Evolutionary conservation across 2,888 invertebrate genomes (phyloP).

Genomic region (Plagiodera versicolora): DNA sequence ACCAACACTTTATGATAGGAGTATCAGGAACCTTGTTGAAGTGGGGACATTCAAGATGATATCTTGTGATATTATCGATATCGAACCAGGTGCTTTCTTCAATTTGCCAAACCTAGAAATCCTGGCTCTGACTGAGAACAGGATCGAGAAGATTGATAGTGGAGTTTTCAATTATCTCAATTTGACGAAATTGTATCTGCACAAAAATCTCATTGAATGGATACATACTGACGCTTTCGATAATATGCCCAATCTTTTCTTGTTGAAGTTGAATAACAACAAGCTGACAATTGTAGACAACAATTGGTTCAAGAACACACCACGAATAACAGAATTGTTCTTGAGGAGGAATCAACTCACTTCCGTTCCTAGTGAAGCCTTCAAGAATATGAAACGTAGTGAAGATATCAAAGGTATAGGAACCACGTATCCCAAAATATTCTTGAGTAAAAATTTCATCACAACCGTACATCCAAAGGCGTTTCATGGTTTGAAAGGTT

Average conservation of each 20-base stretch:
- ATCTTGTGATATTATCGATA: slow-evolving; percentile 26
- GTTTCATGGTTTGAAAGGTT: slow-evolving; percentile 31
- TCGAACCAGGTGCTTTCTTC: slow-evolving; percentile 32
- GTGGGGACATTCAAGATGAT: slow-evolving; percentile 33
- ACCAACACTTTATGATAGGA: slow-evolving; percentile 22
- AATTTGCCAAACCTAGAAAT: slow-evolving; percentile 31
- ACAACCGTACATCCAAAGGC: slow-evolving; percentile 31
- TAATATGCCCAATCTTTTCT: slow-evolving; percentile 40
- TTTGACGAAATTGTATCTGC: slow-evolving; percentile 29
- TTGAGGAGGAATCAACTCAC: slow-evolving; percentile 44
- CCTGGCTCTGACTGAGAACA: slow-evolving; percentile 35
- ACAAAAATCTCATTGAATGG: slow-evolving; percentile 34
- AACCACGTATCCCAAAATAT: slow-evolving; percentile 33
- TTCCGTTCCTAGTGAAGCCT: slow-evolving; percentile 43
- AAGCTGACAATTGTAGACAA: slow-evolving; percentile 42
- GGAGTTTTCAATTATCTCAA: slow-evolving; percentile 36
- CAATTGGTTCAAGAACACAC: slow-evolving; percentile 47
- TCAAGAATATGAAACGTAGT: slow-evolving; percentile 42
- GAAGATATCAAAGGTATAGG: slow-evolving; percentile 19
- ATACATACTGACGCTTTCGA: slow-evolving; percentile 38
- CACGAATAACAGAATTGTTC: slow-evolving; percentile 41
- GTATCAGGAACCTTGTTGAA: slow-evolving; percentile 37
- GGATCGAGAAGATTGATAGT: slow-evolving; percentile 27
- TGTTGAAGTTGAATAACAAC: slow-evolving; percentile 46
- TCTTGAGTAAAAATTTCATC: slow-evolving; percentile 41